Conservation (phyloP, 2,113 vertebrate species). For the Noturus placidus region DNA sequence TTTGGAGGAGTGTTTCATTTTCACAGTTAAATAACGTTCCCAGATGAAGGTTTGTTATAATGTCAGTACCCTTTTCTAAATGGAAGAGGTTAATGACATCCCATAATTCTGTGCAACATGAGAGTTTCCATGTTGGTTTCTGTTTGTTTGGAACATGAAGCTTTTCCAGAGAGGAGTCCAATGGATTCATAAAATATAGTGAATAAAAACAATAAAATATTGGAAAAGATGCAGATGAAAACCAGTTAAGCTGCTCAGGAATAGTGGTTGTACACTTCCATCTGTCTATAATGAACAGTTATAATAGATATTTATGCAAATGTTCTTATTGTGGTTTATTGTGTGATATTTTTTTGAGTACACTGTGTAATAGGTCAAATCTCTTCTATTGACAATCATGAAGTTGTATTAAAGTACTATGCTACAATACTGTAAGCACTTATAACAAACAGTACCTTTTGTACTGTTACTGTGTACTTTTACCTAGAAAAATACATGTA, state of each 20-base stretch:
- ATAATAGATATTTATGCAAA: not conserved
- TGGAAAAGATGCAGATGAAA: not conserved
- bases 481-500: too few relatives aligned
- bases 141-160: not conserved
- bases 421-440: not conserved
- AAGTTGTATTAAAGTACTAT: not conserved
- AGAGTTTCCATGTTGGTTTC: not conserved
- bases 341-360: not conserved
- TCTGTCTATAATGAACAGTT: not conserved
- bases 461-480: too few relatives aligned
- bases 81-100: not conserved
- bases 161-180: slow-evolving; percentile 63
- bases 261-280: not conserved
- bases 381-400: not conserved
- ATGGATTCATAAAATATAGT: slow-evolving; percentile 48
- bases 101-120: not conserved
- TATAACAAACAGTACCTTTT: not conserved
- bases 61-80: not conserved
- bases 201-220: slow-evolving; percentile 49
- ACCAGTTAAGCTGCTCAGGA: not conserved
- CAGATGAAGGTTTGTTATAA: slow-evolving; percentile 45
- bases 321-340: not conserved
- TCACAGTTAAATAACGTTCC: slow-evolving; percentile 69
- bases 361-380: not conserved
- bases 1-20: slow-evolving; percentile 65